These are phyloP conservation scores for Acrobasis consociella DNA, from an alignment of 2,888 invertebrate genomes.

Conservation along the genomic window DNA sequence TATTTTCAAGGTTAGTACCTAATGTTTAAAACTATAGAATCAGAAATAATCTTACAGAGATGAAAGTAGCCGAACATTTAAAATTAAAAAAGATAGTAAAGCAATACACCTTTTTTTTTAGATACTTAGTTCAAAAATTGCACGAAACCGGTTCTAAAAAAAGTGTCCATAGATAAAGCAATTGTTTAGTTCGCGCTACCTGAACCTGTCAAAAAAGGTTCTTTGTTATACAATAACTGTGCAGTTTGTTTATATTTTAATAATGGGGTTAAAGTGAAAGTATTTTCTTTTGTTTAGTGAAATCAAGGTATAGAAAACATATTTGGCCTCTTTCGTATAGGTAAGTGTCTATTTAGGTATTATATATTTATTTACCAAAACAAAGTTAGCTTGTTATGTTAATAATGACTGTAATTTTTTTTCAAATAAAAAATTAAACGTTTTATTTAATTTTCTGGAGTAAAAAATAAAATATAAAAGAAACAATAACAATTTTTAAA, in stretches of 20 bases:
- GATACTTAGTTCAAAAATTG: neutral
- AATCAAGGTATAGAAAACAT: neutral
- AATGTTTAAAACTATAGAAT: neutral
- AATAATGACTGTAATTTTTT: no score
- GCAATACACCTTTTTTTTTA: neutral
- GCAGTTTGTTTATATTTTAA: slow-evolving; percentile 5
- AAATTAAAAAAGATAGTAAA: neutral
- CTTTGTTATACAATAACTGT: slow-evolving; percentile 11
- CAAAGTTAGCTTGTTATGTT: no score
- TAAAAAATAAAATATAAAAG: no score
- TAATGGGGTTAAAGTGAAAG: slow-evolving; percentile 10
- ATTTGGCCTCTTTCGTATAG: no score
- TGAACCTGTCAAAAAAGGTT: neutral
- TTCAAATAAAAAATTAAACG: no score
- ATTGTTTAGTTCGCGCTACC: slow-evolving; percentile 6
- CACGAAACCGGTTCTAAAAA: slow-evolving; percentile 3
- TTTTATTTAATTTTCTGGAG: no score
- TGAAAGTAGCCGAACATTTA: neutral
- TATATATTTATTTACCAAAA: no score
- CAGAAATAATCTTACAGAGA: neutral
- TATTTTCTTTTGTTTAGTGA: neutral
- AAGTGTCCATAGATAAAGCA: slow-evolving; percentile 3
- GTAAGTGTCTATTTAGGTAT: no score
- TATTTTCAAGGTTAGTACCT: neutral
- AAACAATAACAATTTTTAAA: no score